Base-by-base conservation (phyloP, 2,797 vertebrate genomes). In the Megalops cyprinoides region DNA sequence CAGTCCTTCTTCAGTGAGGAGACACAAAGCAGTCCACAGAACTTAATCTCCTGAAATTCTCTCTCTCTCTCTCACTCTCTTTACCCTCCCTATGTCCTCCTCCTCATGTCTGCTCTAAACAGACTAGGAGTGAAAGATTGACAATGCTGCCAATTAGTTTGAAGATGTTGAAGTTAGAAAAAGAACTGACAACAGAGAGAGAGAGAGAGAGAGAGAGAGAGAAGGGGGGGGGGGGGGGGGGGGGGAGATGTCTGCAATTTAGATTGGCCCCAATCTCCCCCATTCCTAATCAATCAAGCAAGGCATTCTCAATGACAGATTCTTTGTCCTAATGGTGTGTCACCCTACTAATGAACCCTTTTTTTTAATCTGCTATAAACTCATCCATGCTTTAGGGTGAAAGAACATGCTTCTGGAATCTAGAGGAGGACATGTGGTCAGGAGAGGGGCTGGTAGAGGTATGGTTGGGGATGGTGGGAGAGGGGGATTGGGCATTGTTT, bases 131-230 rank as follows among this genome's bases (percentile, higher is more conserved):
- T 14, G 25, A 46, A 81, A 71, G 37, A 28, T 65, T 39, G 78
- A 53, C 44, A 74, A 48, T 51, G 37, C 62, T 44, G 74, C 31
- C 80, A 81, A 81, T 81, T 76, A 81, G 34, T 71, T 31, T 42
- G 12, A 73, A 73, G 23, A 55, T 20, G n/a, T 18, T 14, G 23
- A 48, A 42, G 23, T 25, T 42, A 6, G 67, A 48, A 74, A n/a
- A 48, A 42, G 14, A 39, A 34, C 2, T 28, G 6, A n/a, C n/a
- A n/a, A n/a, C n/a, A n/a, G n/a, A n/a, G n/a, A n/a, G n/a, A n/a
- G n/a, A n/a, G n/a, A n/a, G n/a, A n/a, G n/a, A n/a, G 46, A 49
- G 46, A 31, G n/a, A 51, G 25, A 18, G 2, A 51, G n/a, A 76
- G n/a, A 51, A 37, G 55, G 25, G 25, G 56, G 56, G 20, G 56